These are phyloP conservation scores for Microchrysa polita DNA, from an alignment of 2,888 invertebrate genomes.

Conservation along the genomic window DNA sequence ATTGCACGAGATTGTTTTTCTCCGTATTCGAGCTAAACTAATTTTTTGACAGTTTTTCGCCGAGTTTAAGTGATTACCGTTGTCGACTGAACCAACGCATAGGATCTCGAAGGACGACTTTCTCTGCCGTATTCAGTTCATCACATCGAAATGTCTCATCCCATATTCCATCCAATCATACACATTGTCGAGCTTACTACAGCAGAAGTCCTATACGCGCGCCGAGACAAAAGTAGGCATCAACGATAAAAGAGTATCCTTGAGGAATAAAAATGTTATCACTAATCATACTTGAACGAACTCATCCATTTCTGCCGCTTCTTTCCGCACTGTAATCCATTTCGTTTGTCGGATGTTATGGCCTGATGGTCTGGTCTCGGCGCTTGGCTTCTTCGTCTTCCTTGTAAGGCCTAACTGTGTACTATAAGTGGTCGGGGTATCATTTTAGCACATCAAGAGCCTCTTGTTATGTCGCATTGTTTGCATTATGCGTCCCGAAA, in stretches of 20 bases:
- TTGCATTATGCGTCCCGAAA: slow-evolving; percentile 20
- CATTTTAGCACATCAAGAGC: slow-evolving; percentile 24
- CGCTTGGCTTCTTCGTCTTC: background rate
- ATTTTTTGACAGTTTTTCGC: too few species aligned
- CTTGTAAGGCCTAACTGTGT: background rate
- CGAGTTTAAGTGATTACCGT: too few species aligned
- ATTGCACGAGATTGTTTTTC: too few species aligned
- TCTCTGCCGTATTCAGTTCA: background rate
- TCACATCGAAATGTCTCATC: background rate
- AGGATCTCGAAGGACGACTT: background rate
- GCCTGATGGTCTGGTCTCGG: too few species aligned
- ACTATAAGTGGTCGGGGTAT: background rate
- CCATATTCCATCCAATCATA: background rate
- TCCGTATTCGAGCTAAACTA: too few species aligned
- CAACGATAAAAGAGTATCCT: background rate
- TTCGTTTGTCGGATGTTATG: background rate
- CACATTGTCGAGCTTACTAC: background rate
- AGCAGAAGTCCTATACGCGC: too few species aligned
- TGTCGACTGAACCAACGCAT: too few species aligned
- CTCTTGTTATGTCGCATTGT: slow-evolving; percentile 26
- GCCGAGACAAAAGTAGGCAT: background rate
- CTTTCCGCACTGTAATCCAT: background rate
- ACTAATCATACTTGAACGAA: slow-evolving; percentile 16
- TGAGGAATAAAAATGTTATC: slow-evolving; percentile 8
- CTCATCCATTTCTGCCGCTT: background rate